Evolutionary conservation across 1,140 invertebrate genomes (phyloP).

Genomic region (Cydia fagiglandana): DNA sequence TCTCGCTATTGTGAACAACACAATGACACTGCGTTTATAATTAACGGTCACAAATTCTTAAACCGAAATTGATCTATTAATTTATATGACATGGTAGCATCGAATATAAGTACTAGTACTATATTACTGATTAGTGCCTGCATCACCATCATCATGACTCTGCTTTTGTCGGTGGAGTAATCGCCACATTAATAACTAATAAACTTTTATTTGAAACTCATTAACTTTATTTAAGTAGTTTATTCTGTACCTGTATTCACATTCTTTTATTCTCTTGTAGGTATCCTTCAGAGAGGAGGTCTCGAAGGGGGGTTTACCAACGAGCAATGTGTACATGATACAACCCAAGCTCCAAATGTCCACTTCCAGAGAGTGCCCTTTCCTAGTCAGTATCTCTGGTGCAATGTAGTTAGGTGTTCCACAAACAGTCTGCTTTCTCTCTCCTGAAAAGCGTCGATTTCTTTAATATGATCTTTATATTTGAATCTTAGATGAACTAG

Average conservation of each 20-base stretch:
- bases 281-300: slow-evolving; percentile 93
- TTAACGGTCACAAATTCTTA: background rate
- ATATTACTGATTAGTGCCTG: too few species aligned
- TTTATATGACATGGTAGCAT: background rate
- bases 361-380: slow-evolving; percentile 97
- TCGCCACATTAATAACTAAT: too few species aligned
- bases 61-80: background rate
- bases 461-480: background rate
- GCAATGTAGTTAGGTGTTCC: slow-evolving; percentile 99
- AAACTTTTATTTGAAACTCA: too few species aligned
- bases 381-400: slow-evolving; percentile 96
- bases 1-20: slow-evolving; percentile 56
- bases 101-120: too few species aligned
- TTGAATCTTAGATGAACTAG: too few species aligned
- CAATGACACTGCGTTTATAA: slow-evolving; percentile 34
- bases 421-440: slow-evolving; percentile 90
- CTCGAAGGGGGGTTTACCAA: slow-evolving; percentile 98
- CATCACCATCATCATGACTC: too few species aligned
- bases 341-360: slow-evolving; percentile 98
- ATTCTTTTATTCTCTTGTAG: slow-evolving; percentile 94
- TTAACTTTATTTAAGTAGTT: background rate
- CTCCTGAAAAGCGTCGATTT: slow-evolving; percentile 74
- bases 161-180: too few species aligned
- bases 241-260: slow-evolving; percentile 88
- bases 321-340: slow-evolving; percentile 96